Evolutionary conservation across 1,140 invertebrate species (phyloP), one percentile per base, ranked within the genome.

Genomic region (Pseudomyrmex cubaensis): DNA sequence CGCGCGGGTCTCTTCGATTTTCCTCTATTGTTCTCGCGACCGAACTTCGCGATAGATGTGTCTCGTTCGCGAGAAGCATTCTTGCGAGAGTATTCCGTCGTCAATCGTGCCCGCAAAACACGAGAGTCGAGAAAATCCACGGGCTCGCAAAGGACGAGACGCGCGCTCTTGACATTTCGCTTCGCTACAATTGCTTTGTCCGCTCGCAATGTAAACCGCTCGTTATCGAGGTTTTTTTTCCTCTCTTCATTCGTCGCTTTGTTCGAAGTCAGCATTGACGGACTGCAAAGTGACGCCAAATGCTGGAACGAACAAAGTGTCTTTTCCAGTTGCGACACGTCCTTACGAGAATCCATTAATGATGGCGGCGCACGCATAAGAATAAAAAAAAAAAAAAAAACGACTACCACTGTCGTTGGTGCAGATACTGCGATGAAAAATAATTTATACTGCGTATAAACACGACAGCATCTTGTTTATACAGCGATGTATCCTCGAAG

Each of bases 21-120:
- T 35, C 73, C 59, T 3, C 59, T 63, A 77, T 88, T 87, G 80
- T 87, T 82, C 69, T 44, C 74, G 25, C 61, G 2, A 52, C 56
- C 13, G 9, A 87, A 85, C 54, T 63, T 10, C 4, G 66, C 4
- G 66, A 61, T 35, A 61, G 10, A 57, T n/a, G 63, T 15, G 46
- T 59, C 12, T 35, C 44, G 35, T 80, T 15, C 20, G 44, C 54
- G 48, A 15, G 10, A 22, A 50, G 20, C n/a, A 13, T 61, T 80
- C 76, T 72, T 59, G 56, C 20, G 15, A 50, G 48, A 48, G 13
- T 64, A 17, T 48, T 15, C 48, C 59, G 75, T 44, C 75, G 64
- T 15, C 46, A 9, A 62, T 75, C 75, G 54, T 8, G 15, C 2
- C 48, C 17, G n/a, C 75, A 35, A 17, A 57, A 44, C 70, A 44